phyloP scores from a whole-genome alignment of 1,140 invertebrate genomes.

The Magallana ariakensis region DNA sequence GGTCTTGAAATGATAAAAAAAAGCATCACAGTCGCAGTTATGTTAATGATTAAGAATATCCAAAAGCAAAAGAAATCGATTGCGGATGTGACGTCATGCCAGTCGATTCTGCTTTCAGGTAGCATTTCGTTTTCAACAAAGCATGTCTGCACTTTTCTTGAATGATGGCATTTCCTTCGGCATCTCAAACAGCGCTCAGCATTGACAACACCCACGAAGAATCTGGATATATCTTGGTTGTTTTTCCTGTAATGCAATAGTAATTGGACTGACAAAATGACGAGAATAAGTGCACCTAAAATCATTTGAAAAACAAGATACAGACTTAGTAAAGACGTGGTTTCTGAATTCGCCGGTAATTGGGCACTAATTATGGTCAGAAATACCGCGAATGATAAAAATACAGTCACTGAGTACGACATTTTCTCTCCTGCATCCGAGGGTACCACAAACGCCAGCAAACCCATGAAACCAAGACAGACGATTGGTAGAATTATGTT shows the following conservation, averaged over 20 bases:
- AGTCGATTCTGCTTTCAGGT: neutral
- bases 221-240: neutral
- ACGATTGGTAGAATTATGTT: conserved; percentile 83
- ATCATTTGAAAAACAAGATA: conserved; percentile 13
- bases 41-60: neutral
- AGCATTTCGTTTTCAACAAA: neutral
- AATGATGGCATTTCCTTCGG: neutral
- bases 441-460: conserved; percentile 82
- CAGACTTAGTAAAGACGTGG: conserved; percentile 76
- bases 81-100: neutral
- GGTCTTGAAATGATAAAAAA: neutral
- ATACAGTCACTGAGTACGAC: conserved; percentile 81
- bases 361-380: conserved; percentile 82
- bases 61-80: conserved; percentile 6
- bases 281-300: conserved; percentile 4
- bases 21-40: neutral
- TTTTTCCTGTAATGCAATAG: conserved; percentile 26
- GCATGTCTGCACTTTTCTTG: neutral
- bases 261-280: neutral
- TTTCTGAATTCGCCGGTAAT: conserved; percentile 82
- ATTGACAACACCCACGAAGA: neutral
- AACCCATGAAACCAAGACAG: conserved; percentile 81
- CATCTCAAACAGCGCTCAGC: neutral
- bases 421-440: conserved; percentile 83
- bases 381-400: conserved; percentile 83